A percentile compares a stretch with the other conserved stretches of the same genome.
phyloP scores from a whole-genome alignment of 2,797 vertebrate species.

The Intellagama lesueurii region DNA sequence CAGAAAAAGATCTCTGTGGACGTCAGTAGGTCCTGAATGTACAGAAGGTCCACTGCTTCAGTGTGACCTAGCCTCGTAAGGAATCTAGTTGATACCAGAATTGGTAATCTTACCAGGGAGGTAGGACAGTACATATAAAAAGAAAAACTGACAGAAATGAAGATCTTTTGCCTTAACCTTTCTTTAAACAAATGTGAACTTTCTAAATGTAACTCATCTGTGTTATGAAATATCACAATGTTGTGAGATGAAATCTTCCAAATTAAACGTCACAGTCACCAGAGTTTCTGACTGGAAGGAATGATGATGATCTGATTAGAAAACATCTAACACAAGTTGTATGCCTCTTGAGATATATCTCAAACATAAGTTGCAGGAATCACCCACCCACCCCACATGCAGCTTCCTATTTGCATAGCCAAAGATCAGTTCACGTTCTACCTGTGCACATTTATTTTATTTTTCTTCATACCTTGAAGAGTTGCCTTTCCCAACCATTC shows the following conservation, averaged over 20 bases:
- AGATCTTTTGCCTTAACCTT: neutral
- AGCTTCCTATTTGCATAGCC: neutral
- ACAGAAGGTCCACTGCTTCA: neutral
- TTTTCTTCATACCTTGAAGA: conserved; percentile 61
- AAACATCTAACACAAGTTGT: neutral
- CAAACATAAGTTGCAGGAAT: neutral
- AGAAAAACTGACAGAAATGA: neutral
- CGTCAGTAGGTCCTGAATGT: neutral
- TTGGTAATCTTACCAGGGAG: neutral
- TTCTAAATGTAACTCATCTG: neutral
- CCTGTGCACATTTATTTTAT: neutral
- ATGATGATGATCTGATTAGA: neutral
- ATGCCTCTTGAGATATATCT: neutral
- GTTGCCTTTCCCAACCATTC: conserved; percentile 69
- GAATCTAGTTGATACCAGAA: neutral
- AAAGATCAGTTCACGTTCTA: neutral
- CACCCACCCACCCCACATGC: neutral
- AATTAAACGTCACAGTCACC: neutral
- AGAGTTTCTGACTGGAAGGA: neutral
- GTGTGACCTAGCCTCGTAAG: neutral
- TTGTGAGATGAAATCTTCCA: neutral
- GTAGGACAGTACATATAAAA: no score
- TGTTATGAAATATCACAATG: neutral
- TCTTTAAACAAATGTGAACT: no score
- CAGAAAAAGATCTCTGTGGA: neutral